phyloP scores from a whole-genome alignment of 2,797 vertebrate genomes.

The Cryptoprocta ferox region DNA sequence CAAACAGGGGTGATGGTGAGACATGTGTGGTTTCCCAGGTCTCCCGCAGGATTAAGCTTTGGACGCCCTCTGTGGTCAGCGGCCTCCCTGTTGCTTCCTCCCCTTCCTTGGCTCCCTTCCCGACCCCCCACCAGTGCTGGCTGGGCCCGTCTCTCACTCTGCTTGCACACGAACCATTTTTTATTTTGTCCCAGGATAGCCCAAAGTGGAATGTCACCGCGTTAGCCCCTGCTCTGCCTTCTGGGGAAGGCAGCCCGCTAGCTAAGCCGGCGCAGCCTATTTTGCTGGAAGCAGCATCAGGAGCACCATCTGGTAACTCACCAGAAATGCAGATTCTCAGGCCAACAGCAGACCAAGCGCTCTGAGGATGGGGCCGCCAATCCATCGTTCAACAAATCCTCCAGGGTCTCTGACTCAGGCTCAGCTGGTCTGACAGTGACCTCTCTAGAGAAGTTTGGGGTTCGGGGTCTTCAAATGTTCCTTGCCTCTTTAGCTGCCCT shows the following conservation, averaged over 20 bases:
- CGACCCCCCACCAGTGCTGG: not conserved
- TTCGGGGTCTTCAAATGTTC: not conserved
- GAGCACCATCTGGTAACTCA: not conserved
- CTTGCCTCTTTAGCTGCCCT: not conserved
- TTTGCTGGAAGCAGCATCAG: not conserved
- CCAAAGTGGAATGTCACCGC: not conserved
- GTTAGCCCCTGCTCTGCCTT: not conserved
- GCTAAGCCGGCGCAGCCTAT: not conserved
- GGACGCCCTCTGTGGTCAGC: too few relatives aligned
- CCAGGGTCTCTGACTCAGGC: not conserved
- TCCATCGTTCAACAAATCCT: not conserved
- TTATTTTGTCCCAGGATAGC: not conserved
- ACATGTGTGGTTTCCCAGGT: not conserved
- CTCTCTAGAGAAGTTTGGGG: not conserved
- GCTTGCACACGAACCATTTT: too few relatives aligned
- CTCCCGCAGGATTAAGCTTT: too few relatives aligned
- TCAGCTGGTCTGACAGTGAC: not conserved
- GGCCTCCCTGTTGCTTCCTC: not conserved
- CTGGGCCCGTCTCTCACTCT: not conserved
- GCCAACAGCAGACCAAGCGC: not conserved
- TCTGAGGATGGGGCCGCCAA: not conserved
- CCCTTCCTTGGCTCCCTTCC: not conserved
- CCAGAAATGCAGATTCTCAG: not conserved
- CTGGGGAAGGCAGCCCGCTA: too few relatives aligned
- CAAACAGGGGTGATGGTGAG: fast-evolving